Evolutionary conservation across 2,888 invertebrate genomes (phyloP).

Genomic region (Sceliomorpha sp.): DNA sequence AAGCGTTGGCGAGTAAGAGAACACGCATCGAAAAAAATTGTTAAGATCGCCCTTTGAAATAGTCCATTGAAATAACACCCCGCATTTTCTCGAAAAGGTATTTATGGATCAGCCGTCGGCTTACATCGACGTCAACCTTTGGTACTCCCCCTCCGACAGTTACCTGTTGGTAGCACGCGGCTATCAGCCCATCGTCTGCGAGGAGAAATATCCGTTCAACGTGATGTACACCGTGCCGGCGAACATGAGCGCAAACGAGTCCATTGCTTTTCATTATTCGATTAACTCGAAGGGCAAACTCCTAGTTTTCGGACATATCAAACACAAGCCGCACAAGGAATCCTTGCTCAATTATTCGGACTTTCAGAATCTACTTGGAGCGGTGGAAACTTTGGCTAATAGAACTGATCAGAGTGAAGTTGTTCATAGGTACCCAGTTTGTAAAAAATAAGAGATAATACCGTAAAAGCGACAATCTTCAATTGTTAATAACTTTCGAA

Average conservation of each 20-base stretch:
- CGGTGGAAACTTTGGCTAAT: constrained; percentile 65
- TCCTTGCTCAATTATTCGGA: constrained; percentile 74
- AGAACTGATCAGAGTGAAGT: constrained; percentile 64
- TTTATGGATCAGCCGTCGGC: constrained; percentile 78
- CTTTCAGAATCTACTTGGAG: constrained; percentile 72
- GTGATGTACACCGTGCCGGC: constrained; percentile 74
- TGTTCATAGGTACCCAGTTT: constrained; percentile 70
- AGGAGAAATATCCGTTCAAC: constrained; percentile 77
- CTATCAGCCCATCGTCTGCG: constrained; percentile 73
- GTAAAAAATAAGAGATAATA: too few relatives aligned
- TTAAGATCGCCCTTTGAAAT: too few relatives aligned
- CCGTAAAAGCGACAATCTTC: too few relatives aligned
- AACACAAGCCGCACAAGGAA: constrained; percentile 74
- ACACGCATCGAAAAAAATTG: not conserved
- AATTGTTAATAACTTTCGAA: too few relatives aligned
- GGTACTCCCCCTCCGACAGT: constrained; percentile 76
- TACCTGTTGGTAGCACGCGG: constrained; percentile 72
- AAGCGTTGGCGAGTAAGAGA: constrained; percentile 75
- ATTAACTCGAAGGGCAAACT: constrained; percentile 76
- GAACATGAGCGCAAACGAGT: constrained; percentile 57
- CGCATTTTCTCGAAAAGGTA: too few relatives aligned
- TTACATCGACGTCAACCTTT: constrained; percentile 74
- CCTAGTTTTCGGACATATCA: constrained; percentile 74
- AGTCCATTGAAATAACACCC: too few relatives aligned
- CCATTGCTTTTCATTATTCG: constrained; percentile 74